Base-by-base conservation (phyloP, 2,797 vertebrate genomes). In the Poecilia picta region DNA sequence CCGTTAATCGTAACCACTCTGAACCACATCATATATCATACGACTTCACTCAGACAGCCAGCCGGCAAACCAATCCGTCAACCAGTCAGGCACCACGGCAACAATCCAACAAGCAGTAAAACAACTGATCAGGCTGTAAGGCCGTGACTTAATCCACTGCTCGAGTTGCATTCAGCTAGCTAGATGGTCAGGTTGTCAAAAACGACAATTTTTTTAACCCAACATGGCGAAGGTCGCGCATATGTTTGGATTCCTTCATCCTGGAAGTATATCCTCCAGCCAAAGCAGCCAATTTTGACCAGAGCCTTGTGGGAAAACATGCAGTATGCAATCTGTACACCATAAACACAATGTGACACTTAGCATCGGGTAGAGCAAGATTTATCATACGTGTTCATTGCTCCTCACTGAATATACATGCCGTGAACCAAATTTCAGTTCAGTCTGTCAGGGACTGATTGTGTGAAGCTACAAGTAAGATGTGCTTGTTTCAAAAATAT, bases 21-120 rank as follows among this genome's bases (percentile, higher is more conserved):
- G 82, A 92, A 92, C 91, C 92, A 83, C 92, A 92, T 92, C 91
- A 83, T 94, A 93, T 91, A 94, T 95, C 92, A 93, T 89, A 78
- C 87, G 88, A 86, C 85, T 89, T 89, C 87, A 45, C 79, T 80
- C 85, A 90, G 91, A 91, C 92, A 92, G 88, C 82, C 88, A 89
- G 82, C 86, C 83, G 89, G 86, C 75, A 79, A 84, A 75, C 84
- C 87, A 78, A 92, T 93, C 88, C 85, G 81, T 93, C 92, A 90
- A 89, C 84, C 88, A 89, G 90, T 86, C 89, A 87, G 88, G 83
- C 85, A 82, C 76, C 77, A 79, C 79, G 89, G 86, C 91, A 87
- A 77, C 57, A 49, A 84, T 91, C 86, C 91, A 93, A 87, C 79
- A 83, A 72, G 77, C n/a, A 64, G 88, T 85, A 82, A 85, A 90